Conservation (phyloP, 2,888 invertebrate genomes). For the Eucera pruinosa region DNA sequence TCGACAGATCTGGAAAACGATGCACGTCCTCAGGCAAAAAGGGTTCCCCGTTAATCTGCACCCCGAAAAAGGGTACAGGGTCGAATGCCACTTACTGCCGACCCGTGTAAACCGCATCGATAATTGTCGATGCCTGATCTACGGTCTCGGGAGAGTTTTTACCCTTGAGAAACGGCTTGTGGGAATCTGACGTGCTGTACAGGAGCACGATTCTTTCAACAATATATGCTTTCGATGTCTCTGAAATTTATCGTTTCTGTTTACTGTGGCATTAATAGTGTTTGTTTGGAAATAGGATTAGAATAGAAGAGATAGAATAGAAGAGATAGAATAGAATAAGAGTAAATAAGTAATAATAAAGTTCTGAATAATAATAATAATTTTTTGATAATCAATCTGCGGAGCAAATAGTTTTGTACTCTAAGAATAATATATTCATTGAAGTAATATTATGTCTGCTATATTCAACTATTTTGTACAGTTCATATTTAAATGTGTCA, state of each 20-base stretch:
- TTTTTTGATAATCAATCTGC: too few species aligned
- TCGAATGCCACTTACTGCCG: constrained; percentile 53
- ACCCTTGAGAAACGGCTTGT: background rate
- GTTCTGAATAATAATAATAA: too few species aligned
- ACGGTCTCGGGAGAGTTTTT: background rate
- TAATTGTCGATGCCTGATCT: constrained; percentile 28
- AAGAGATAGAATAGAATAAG: too few species aligned
- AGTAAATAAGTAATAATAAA: too few species aligned
- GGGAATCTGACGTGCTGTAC: background rate
- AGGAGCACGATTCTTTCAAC: background rate
- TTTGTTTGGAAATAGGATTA: too few species aligned
- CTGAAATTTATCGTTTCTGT: background rate
- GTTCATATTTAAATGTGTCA: background rate
- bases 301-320: too few species aligned
- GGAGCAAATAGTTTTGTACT: too few species aligned
- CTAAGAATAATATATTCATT: too few species aligned
- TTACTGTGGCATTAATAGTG: too few species aligned
- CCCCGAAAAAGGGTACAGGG: constrained; percentile 51
- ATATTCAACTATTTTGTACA: background rate
- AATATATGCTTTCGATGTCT: background rate
- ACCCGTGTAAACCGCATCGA: constrained; percentile 9
- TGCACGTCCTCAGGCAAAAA: constrained; percentile 63
- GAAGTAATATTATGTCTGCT: too few species aligned
- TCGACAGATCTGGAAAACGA: constrained; percentile 57
- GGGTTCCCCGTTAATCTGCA: constrained; percentile 72